phyloP scores from a whole-genome alignment of 2,888 invertebrate species.

The Drosophila suboccidentalis region DNA sequence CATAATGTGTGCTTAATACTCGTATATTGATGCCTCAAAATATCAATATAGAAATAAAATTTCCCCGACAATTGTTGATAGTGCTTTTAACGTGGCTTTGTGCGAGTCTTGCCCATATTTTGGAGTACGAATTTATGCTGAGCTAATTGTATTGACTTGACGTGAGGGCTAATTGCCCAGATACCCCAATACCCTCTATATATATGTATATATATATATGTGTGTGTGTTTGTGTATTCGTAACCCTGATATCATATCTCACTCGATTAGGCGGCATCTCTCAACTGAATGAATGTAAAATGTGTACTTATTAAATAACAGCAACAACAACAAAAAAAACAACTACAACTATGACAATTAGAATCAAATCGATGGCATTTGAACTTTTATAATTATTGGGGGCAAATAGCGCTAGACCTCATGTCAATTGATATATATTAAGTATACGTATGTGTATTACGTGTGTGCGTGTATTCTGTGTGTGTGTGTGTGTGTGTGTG shows the following conservation, averaged over 20 bases:
- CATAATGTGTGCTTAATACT: conserved; percentile 21
- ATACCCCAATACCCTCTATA: not conserved
- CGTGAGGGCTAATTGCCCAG: conserved; percentile 27
- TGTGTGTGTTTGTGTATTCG: no score
- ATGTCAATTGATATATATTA: conserved; percentile 42
- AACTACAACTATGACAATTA: conserved; percentile 34
- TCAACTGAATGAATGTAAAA: conserved; percentile 8
- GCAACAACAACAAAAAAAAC: not conserved
- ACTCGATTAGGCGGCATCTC: not conserved
- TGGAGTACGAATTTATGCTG: conserved; percentile 9
- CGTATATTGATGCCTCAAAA: conserved; percentile 17
- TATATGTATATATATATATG: not conserved
- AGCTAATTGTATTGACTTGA: conserved; percentile 37
- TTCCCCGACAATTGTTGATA: not conserved
- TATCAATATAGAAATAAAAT: conserved; percentile 2
- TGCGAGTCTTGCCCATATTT: conserved; percentile 1
- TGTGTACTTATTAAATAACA: conserved; percentile 9
- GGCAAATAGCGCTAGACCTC: conserved; percentile 29
- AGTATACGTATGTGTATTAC: conserved; percentile 1
- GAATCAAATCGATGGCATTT: conserved; percentile 63
- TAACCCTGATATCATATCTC: not conserved
- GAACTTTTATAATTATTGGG: conserved; percentile 60
- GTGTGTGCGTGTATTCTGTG: not conserved
- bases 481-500: not conserved
- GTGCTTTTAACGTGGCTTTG: not conserved